Evolutionary conservation across 2,888 invertebrate genomes (phyloP).

Genomic region (Yponomeuta malinellus): DNA sequence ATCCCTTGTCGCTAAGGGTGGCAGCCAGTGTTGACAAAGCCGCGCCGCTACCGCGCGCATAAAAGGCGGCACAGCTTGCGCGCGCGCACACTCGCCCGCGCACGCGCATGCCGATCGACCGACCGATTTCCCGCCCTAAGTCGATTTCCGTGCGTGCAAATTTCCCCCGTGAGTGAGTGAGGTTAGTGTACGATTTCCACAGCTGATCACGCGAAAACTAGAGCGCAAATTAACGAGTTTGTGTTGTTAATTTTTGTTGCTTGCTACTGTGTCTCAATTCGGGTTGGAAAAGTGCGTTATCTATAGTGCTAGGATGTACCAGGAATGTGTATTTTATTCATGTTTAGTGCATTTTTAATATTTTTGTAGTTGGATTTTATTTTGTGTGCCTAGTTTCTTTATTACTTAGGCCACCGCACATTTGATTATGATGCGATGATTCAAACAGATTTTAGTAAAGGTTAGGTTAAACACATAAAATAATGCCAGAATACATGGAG

Average conservation of each 20-base stretch:
- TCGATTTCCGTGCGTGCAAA: constrained; percentile 52
- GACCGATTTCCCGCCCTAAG: constrained; percentile 50
- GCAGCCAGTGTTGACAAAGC: neutral
- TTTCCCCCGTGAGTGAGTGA: constrained; percentile 48
- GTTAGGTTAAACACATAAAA: no score
- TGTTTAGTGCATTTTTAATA: no score
- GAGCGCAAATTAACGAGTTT: constrained; percentile 26
- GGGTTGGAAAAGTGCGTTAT: neutral
- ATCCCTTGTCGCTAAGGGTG: constrained; percentile 2
- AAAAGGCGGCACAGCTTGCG: constrained; percentile 50
- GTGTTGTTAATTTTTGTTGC: constrained; percentile 18
- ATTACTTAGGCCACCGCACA: no score
- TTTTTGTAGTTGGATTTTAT: no score
- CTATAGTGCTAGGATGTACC: neutral
- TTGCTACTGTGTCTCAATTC: constrained; percentile 16
- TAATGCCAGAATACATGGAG: no score
- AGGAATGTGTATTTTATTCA: neutral
- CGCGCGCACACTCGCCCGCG: constrained; percentile 64
- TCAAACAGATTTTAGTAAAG: no score
- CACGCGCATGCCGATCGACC: constrained; percentile 48
- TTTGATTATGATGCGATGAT: no score
- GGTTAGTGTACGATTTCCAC: constrained; percentile 50
- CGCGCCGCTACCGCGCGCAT: constrained; percentile 55
- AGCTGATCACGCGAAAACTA: constrained; percentile 24
- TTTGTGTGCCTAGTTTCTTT: no score